A percentile compares a stretch with the other conserved stretches of the same genome.
Conservation (phyloP, 2,797 vertebrate species). For the Sebastes wilsoni region DNA sequence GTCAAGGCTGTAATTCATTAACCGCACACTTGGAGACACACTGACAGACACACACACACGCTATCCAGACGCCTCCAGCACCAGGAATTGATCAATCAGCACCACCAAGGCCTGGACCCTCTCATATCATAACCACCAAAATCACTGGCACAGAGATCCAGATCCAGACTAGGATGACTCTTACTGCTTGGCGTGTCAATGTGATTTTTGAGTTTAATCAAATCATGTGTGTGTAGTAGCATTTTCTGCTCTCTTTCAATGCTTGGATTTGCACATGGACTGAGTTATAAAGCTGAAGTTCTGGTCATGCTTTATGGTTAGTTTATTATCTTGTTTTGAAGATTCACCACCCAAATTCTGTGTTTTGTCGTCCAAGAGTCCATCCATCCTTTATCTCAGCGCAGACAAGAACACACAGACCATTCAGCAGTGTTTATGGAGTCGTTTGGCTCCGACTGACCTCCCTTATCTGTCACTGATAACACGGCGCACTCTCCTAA, state of each 20-base stretch:
- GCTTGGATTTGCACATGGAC: not conserved
- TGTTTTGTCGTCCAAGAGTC: not conserved
- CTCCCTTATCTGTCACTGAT: slow-evolving; percentile 69
- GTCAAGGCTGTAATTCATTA: slow-evolving; percentile 70
- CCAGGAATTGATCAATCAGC: slow-evolving; percentile 59
- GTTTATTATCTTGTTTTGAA: not conserved
- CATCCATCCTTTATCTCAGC: slow-evolving; percentile 24
- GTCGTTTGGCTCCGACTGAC: slow-evolving; percentile 54
- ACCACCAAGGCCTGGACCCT: slow-evolving; percentile 16
- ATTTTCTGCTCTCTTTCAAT: not conserved
- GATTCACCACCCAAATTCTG: not conserved
- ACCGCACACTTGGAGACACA: slow-evolving; percentile 35
- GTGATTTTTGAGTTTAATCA: slow-evolving; percentile 6
- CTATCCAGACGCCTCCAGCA: slow-evolving; percentile 28
- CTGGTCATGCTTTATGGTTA: not conserved
- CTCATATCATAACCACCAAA: slow-evolving; percentile 25
- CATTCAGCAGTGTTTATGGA: slow-evolving; percentile 58
- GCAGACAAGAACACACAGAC: slow-evolving; percentile 22
- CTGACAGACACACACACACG: not conserved
- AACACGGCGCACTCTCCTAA: slow-evolving; percentile 27
- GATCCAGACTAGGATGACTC: not conserved
- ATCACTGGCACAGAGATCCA: not conserved
- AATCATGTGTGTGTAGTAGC: not conserved
- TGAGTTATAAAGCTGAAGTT: not conserved
- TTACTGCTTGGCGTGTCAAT: not conserved